A percentile compares a stretch with the other conserved stretches of the same genome.
Conservation (phyloP, 1,140 invertebrate species). For the Episyrphus balteatus region DNA sequence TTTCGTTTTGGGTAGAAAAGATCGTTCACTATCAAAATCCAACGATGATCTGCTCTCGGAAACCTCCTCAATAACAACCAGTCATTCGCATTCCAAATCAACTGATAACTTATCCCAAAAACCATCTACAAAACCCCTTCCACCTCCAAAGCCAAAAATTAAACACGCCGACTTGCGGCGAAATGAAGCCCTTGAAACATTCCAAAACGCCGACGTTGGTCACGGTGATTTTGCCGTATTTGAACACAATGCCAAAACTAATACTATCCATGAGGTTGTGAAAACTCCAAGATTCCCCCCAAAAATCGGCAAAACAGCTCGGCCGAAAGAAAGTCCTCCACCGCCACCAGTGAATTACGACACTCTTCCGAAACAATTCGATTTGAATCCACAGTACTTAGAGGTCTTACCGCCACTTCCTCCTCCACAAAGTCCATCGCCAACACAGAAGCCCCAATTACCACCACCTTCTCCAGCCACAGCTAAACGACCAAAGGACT, state of each 20-base stretch:
- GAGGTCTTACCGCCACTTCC: slow-evolving; percentile 20
- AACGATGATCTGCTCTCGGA: slow-evolving; percentile 24
- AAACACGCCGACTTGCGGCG: slow-evolving; percentile 31
- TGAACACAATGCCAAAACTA: slow-evolving; percentile 31
- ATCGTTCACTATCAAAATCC: slow-evolving; percentile 14
- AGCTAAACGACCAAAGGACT: slow-evolving; percentile 17
- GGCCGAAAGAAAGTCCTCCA: slow-evolving; percentile 26
- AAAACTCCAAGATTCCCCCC: slow-evolving; percentile 17
- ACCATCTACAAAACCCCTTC: slow-evolving; percentile 16
- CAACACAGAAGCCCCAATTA: slow-evolving; percentile 4
- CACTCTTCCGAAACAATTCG: slow-evolving; percentile 21
- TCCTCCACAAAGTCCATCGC: neutral
- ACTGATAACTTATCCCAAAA: slow-evolving; percentile 24
- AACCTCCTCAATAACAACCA: slow-evolving; percentile 21
- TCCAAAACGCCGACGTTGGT: slow-evolving; percentile 29
- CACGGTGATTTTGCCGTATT: slow-evolving; percentile 33
- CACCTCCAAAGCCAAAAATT: slow-evolving; percentile 30
- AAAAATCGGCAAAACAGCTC: slow-evolving; percentile 6
- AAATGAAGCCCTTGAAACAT: slow-evolving; percentile 27
- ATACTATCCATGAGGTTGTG: slow-evolving; percentile 22
- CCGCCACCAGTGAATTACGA: slow-evolving; percentile 31
- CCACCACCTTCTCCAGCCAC: slow-evolving; percentile 12
- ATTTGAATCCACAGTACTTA: slow-evolving; percentile 21
- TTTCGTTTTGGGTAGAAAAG: slow-evolving; percentile 20
- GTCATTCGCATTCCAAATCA: slow-evolving; percentile 21